A percentile compares a stretch with the other conserved stretches of the same genome.
These are phyloP conservation scores for Bothrops jararaca DNA, from an alignment of 2,113 vertebrate species.

Conservation along the genomic window DNA sequence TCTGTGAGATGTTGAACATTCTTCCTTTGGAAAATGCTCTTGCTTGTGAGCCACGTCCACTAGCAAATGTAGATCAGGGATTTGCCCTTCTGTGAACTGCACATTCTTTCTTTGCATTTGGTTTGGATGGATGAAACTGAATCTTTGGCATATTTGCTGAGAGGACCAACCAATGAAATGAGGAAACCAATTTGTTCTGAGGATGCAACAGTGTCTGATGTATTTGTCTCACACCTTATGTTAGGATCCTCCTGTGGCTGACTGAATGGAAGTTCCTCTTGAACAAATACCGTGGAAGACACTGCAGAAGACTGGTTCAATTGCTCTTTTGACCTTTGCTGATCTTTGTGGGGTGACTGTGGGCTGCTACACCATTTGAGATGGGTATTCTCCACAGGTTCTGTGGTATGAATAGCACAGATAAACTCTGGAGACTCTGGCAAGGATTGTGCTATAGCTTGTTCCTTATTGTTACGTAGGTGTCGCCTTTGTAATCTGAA, in stretches of 20 bases:
- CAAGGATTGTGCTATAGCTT: slow-evolving; percentile 52
- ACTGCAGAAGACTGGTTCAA: slow-evolving; percentile 41
- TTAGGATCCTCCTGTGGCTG: slow-evolving; percentile 48
- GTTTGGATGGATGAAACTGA: slow-evolving; percentile 40
- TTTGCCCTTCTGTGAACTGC: slow-evolving; percentile 33
- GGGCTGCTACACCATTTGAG: slow-evolving; percentile 45
- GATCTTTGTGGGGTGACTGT: slow-evolving; percentile 39
- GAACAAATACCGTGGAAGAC: slow-evolving; percentile 52
- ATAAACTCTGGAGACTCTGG: slow-evolving; percentile 55
- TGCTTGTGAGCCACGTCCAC: slow-evolving; percentile 67
- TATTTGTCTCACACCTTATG: slow-evolving; percentile 33
- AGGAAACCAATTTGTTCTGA: slow-evolving; percentile 59
- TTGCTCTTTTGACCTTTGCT: slow-evolving; percentile 55
- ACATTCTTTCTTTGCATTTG: slow-evolving; percentile 53
- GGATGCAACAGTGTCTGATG: slow-evolving; percentile 49
- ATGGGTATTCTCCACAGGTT: slow-evolving; percentile 47
- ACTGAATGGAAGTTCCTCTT: slow-evolving; percentile 54
- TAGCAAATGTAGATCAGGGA: slow-evolving; percentile 50
- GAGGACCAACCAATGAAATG: slow-evolving; percentile 46
- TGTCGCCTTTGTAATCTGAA: no score
- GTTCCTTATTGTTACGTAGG: slow-evolving; percentile 23
- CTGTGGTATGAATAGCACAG: slow-evolving; percentile 51
- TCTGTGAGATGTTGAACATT: neutral
- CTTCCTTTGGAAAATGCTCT: slow-evolving; percentile 60
- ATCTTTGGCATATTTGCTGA: slow-evolving; percentile 46